A percentile compares a stretch with the other conserved stretches of the same genome.
phyloP scores from a whole-genome alignment of 2,797 vertebrate genomes.

The Apogon talboti region DNA sequence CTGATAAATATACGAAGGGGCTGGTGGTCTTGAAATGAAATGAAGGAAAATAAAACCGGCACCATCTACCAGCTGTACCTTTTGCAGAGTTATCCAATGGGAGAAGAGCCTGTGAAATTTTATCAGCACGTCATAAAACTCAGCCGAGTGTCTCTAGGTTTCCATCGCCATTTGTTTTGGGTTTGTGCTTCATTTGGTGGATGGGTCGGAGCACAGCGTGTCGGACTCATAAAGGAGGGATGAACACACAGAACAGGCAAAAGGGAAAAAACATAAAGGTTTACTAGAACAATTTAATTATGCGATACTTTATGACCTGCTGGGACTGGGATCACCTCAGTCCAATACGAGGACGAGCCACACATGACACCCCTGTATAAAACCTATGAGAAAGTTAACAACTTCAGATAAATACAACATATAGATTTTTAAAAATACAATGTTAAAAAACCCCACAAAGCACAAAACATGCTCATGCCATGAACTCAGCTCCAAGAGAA shows the following conservation, averaged over 20 bases:
- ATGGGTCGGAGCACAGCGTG: constrained; percentile 69
- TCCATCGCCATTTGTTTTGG: constrained; percentile 73
- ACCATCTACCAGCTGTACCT: constrained; percentile 27
- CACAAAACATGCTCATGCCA: neutral
- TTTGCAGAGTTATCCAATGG: constrained; percentile 46
- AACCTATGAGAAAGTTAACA: neutral
- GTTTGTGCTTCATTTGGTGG: constrained; percentile 81
- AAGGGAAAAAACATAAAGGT: constrained; percentile 60
- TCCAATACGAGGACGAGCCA: constrained; percentile 36
- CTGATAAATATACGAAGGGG: too few species aligned
- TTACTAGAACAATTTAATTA: constrained; percentile 84
- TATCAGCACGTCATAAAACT: constrained; percentile 75
- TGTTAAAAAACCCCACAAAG: neutral
- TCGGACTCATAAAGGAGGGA: constrained; percentile 78
- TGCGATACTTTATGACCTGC: constrained; percentile 56
- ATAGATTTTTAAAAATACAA: neutral
- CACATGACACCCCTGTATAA: constrained; percentile 10
- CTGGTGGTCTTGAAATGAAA: constrained; percentile 15
- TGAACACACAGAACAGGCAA: constrained; percentile 38
- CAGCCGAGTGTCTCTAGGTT: constrained; percentile 65
- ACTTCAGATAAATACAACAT: constrained; percentile 4
- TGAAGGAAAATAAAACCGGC: constrained; percentile 25
- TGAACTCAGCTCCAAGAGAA: too few species aligned
- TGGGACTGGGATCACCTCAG: constrained; percentile 50
- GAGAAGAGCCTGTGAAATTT: constrained; percentile 64